Evolutionary conservation across 1,140 invertebrate species (phyloP).

Genomic region (Oedothorax gibbosus): DNA sequence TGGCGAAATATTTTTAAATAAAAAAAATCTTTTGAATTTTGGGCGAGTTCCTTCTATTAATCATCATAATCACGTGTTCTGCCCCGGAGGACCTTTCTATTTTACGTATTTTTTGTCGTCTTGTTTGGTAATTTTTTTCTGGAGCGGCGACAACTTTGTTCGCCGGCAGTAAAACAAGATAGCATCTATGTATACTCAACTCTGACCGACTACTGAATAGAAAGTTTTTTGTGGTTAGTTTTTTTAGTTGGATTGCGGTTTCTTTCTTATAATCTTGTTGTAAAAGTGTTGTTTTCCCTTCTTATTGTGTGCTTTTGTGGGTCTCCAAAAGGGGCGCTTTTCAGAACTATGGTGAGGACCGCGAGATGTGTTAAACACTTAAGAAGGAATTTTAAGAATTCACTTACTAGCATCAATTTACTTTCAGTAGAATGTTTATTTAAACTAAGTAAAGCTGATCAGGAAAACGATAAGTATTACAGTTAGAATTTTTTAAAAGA

Average conservation of each 20-base stretch:
- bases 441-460: background rate
- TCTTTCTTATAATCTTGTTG: background rate
- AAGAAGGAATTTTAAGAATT: background rate
- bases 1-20: background rate
- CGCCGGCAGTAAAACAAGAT: conserved; percentile 47
- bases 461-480: too few species aligned
- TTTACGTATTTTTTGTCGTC: background rate
- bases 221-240: background rate
- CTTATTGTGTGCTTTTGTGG: background rate
- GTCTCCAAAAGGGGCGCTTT: background rate
- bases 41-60: conserved; percentile 40
- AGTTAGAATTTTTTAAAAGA: too few species aligned
- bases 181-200: conserved; percentile 13
- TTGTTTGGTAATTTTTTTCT: background rate
- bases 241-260: background rate
- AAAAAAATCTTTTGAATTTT: conserved; percentile 24
- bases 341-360: background rate
- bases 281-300: background rate
- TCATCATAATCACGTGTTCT: conserved; percentile 42
- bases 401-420: background rate
- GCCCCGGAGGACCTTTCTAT: conserved; percentile 30
- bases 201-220: conserved; percentile 44
- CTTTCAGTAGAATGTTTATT: background rate
- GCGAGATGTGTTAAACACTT: background rate
- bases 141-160: conserved; percentile 57